A percentile compares a stretch with the other conserved stretches of the same genome.
Conservation (phyloP, 1,140 invertebrate species). For the Condylostylus longicornis region DNA sequence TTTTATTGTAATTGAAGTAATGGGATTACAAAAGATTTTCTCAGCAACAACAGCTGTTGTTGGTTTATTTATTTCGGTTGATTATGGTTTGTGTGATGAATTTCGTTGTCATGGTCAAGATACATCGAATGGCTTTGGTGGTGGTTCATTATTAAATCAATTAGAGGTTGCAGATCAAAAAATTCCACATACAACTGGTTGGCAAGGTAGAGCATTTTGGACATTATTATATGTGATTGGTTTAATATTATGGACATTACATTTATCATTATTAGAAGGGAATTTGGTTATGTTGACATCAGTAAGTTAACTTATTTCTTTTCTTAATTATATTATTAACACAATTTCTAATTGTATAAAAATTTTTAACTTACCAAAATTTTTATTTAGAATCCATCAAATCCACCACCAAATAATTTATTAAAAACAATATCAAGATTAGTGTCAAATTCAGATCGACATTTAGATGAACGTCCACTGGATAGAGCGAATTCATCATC, state of each 20-base stretch:
- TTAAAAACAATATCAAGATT: constrained; percentile 3
- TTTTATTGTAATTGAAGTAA: too few relatives aligned
- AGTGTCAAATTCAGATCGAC: constrained; percentile 1
- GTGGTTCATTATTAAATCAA: too few relatives aligned
- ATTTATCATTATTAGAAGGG: constrained; percentile 37
- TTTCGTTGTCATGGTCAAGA: constrained; percentile 41
- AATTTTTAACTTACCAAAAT: too few relatives aligned
- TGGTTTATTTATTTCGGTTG: constrained; percentile 43
- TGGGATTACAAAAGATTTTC: constrained; percentile 42
- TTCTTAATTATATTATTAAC: neutral
- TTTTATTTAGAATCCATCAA: neutral
- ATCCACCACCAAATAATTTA: neutral
- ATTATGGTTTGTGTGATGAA: constrained; percentile 45
- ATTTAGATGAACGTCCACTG: neutral
- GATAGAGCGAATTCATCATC: neutral
- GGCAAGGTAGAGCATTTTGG: constrained; percentile 40
- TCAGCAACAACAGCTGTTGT: constrained; percentile 41
- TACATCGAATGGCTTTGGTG: constrained; percentile 23
- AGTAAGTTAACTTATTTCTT: neutral
- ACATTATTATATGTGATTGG: constrained; percentile 39
- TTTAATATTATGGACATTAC: constrained; percentile 37
- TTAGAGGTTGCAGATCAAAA: too few relatives aligned
- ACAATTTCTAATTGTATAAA: neutral
- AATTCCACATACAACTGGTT: constrained; percentile 27
- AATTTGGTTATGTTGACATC: constrained; percentile 12